Conservation (phyloP, 2,797 vertebrate genomes). For the Acanthurus tractus region DNA sequence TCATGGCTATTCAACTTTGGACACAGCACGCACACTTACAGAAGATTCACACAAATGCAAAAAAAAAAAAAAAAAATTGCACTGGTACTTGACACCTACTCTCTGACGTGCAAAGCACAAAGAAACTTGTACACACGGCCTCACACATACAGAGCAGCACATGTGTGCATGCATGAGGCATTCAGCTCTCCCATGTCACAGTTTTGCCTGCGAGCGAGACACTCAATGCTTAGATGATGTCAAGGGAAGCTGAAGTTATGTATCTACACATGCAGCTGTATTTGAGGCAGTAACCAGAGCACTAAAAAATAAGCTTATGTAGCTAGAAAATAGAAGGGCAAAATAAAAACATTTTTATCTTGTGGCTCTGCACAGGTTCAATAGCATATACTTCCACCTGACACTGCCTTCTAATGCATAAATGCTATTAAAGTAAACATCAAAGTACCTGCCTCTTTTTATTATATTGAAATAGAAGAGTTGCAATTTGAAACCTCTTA, state of each 20-base stretch:
- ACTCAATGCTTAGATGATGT: background rate
- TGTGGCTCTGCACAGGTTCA: background rate
- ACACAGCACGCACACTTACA: background rate
- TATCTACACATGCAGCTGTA: background rate
- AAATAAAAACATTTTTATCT: background rate
- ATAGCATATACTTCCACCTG: background rate
- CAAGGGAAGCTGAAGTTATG: background rate
- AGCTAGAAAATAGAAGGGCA: background rate
- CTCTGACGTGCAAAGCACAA: constrained; percentile 13
- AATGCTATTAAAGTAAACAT: background rate
- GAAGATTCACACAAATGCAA: no score
- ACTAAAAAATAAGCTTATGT: background rate
- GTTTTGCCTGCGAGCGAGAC: constrained; percentile 21
- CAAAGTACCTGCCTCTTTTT: background rate
- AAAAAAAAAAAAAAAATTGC: background rate
- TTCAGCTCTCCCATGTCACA: background rate
- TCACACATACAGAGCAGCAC: background rate
- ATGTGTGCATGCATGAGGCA: constrained; percentile 20
- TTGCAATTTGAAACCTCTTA: background rate
- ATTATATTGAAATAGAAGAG: background rate
- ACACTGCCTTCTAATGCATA: background rate
- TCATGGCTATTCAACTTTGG: constrained; percentile 16
- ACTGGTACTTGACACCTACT: constrained; percentile 29
- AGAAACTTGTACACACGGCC: background rate
- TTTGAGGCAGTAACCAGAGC: background rate